A percentile compares a stretch with the other conserved stretches of the same genome.
phyloP scores from a whole-genome alignment of 2,797 vertebrate species.

The Acanthis flammea region DNA sequence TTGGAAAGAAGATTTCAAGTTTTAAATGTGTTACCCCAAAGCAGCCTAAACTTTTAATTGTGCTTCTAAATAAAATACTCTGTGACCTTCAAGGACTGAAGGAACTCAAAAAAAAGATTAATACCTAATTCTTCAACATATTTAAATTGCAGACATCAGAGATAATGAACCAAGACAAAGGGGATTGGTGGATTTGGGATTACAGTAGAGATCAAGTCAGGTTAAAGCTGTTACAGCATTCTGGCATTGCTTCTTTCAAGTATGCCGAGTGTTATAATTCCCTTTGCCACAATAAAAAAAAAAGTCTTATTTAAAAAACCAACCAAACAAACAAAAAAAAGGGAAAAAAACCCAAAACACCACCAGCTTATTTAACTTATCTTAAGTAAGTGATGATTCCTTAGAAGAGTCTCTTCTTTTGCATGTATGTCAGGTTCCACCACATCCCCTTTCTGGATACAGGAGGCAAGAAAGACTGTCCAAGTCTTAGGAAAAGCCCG shows the following conservation, averaged over 20 bases:
- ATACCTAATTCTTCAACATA: constrained; percentile 41
- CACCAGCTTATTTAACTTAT: not conserved
- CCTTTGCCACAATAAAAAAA: not conserved
- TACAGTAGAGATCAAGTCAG: constrained; percentile 72
- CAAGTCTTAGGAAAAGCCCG: not conserved
- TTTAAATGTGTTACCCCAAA: not conserved
- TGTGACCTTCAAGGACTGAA: constrained; percentile 41
- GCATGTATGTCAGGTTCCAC: not conserved
- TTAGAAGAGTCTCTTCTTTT: not conserved
- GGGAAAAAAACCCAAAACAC: not conserved
- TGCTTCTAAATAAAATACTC: not conserved
- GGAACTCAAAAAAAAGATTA: constrained; percentile 43
- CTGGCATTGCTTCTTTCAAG: not conserved
- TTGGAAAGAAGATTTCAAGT: not conserved
- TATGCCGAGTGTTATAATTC: not conserved
- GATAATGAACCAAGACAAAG: constrained; percentile 80
- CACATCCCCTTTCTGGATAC: not conserved
- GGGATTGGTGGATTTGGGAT: constrained; percentile 81
- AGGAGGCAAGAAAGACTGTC: not conserved
- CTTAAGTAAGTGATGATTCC: not conserved
- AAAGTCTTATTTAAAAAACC: not conserved
- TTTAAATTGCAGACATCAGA: constrained; percentile 68
- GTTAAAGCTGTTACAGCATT: constrained; percentile 58
- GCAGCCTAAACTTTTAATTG: not conserved
- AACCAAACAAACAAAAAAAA: not conserved